phyloP scores from a whole-genome alignment of 2,797 vertebrate species.

The Sebastes dallii region DNA sequence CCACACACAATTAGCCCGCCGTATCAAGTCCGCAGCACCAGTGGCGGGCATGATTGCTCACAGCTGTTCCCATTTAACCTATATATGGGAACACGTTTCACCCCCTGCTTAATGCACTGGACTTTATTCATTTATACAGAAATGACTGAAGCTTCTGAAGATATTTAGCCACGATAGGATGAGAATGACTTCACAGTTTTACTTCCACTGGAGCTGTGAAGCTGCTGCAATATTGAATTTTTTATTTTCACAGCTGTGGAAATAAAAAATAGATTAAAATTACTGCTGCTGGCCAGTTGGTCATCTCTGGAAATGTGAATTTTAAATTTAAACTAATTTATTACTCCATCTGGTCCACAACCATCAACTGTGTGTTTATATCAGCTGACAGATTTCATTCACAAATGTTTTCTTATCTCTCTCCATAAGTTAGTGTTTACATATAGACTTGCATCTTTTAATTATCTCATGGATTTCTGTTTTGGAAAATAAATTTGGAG shows the following conservation, averaged over 20 bases:
- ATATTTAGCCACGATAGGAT: constrained; percentile 11
- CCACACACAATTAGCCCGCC: constrained; percentile 74
- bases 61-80: constrained; percentile 71
- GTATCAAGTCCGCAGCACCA: constrained; percentile 46
- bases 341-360: neutral
- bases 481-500: neutral
- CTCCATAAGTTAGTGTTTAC: neutral
- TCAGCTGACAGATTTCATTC: constrained; percentile 22
- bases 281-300: neutral
- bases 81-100: constrained; percentile 38
- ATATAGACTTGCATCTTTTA: constrained; percentile 46
- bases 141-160: neutral
- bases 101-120: constrained; percentile 43
- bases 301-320: neutral
- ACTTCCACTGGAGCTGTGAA: constrained; percentile 18
- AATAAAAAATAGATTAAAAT: constrained; percentile 31
- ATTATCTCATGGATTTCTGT: constrained; percentile 41
- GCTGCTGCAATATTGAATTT: constrained; percentile 21
- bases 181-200: constrained; percentile 16
- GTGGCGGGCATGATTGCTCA: constrained; percentile 34
- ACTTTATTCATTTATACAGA: constrained; percentile 49
- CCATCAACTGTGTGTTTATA: constrained; percentile 3
- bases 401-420: neutral
- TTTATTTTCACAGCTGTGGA: constrained; percentile 17
- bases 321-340: constrained; percentile 5